Base-by-base conservation (phyloP, 2,888 invertebrate species). In the Azorinus chamasolen region DNA sequence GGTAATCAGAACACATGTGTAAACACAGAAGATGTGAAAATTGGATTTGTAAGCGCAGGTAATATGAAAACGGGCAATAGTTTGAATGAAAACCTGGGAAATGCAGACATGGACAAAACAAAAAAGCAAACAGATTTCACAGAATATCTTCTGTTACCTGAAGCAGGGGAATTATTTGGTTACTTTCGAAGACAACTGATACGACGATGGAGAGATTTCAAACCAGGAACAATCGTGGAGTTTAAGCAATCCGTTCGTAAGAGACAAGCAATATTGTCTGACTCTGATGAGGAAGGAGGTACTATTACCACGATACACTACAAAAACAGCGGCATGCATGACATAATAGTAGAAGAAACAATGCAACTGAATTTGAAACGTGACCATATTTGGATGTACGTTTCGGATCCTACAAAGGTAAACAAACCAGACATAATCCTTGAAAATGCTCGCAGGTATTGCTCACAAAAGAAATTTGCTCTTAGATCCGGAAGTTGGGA, bases 221-320 rank as follows among this genome's bases (percentile, higher is more conserved):
- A 25, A 12, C 39, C 46, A n/a, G 79, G 79, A 32, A 37, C 41
- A 8, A 74, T 79, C 20, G 63, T 79, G 2, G 65, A 66, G 25
- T 79, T 54, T 46, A 25, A 3, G 16, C 70, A 70, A 39, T 74
- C 70, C 54, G 51, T 41, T 46, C 61, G 65, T n/a, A 39, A 22
- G 41, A 70, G 71, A 24, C 70, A 70, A 54, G 79, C 74, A 12
- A 71, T 79, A 10, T 32, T 79, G 0, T 43, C 62, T 12, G 57
- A 55, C 10, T 22, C 18, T 3, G 45, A 79, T 50, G 63, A 64
- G n/a, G 46, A 27, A 6, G 22, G 18, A 16, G 45, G 62, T 20
- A 63, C n/a, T 22, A 71, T 79, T 8, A 66, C 50, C n/a, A 66
- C 74, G 18, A 70, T 79, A 20, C 74, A 79, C 55, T 79, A 79